Evolutionary conservation across 2,113 vertebrate genomes (phyloP), one percentile per base, ranked within the genome.

Genomic region (Myrmecophaga tridactyla): DNA sequence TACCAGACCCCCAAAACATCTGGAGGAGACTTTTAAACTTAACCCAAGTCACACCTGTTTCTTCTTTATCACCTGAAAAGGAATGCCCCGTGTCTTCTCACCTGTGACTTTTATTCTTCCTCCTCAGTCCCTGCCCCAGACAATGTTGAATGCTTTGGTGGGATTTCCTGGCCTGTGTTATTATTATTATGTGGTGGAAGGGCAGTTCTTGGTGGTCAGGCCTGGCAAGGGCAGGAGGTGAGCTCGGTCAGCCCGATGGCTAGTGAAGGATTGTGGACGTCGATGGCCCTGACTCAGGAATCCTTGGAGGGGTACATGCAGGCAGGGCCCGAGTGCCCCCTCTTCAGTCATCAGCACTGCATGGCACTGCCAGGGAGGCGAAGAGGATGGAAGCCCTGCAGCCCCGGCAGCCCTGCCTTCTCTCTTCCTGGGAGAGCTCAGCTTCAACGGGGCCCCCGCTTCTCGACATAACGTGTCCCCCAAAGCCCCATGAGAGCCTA

Each of bases 171-270:
- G 51, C 63, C 78, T n/a, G 7, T 46, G 65, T 63, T 31, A 39
- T 53, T n/a, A n/a, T n/a, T n/a, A n/a, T n/a, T n/a, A 3, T 10
- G 21, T n/a, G 21, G 48, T 23, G 34, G 67, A 0, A 4, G 0
- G 34, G 46, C 31, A n/a, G 39, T 34, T 21, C 65, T 63, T 69
- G 12, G 4, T 6, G 15, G 63, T 20, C 75, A 62, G 53, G n/a
- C 58, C 75, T 6, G 20, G 8, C 34, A 65, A 1, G n/a, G 5
- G 51, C 34, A 82, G 69, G 72, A 15, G n/a, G 39, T 27, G 27
- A 39, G 73, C 20, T 6, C 31, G 27, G 43, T 17, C 58, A 76
- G 70, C 41, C 36, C 2, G 3, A 21, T 2, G 18, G 31, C 13
- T 36, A 43, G 48, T n/a, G 25, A 60, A 23, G 46, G 21, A 85